These are phyloP conservation scores for Oreotrochilus melanogaster DNA, from an alignment of 2,113 vertebrate species.

Conservation along the genomic window DNA sequence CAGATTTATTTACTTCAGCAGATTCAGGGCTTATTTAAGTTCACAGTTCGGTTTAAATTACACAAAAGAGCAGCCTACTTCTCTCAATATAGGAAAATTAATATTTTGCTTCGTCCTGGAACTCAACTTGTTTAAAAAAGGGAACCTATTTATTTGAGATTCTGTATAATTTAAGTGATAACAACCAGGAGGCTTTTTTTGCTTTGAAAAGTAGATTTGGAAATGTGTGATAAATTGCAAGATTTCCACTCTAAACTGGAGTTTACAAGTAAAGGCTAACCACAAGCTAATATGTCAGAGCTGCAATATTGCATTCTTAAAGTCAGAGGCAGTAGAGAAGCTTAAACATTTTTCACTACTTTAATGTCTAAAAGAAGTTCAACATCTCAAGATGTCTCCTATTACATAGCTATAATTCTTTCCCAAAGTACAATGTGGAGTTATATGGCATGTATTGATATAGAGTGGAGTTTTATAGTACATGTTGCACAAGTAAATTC, in stretches of 20 bases:
- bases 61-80: neutral
- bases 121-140: neutral
- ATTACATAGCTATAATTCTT: neutral
- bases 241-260: neutral
- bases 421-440: neutral
- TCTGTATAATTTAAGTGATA: neutral
- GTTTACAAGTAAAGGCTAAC: neutral
- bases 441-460: fast-evolving
- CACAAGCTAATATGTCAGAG: neutral
- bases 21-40: neutral
- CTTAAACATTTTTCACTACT: neutral
- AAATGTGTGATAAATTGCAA: neutral
- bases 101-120: neutral
- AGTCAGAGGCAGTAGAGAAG: neutral
- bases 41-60: constrained; percentile 1
- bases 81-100: neutral
- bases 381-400: neutral
- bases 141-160: neutral
- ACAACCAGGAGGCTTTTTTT: neutral
- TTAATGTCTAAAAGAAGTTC: neutral
- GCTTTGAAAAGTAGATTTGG: neutral
- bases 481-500: neutral
- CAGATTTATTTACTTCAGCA: neutral
- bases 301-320: neutral
- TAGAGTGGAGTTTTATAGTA: neutral